Conservation (phyloP, 2,888 invertebrate genomes). For the Crossocerus cetratus region DNA sequence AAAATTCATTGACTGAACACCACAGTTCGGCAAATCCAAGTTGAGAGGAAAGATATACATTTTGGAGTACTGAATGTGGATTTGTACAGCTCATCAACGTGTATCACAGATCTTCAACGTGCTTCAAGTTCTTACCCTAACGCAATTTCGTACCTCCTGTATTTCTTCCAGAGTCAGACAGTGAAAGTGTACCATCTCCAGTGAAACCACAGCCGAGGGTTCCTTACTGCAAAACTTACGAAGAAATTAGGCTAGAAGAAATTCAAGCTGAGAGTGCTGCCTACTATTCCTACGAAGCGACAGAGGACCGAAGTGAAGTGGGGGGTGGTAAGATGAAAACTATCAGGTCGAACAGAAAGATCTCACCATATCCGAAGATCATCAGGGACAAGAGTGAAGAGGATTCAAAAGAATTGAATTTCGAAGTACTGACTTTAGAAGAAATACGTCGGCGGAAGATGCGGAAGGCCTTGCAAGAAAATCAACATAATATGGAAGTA, state of each 20-base stretch:
- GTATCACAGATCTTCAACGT: conserved; percentile 7
- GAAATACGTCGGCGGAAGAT: conserved; percentile 75
- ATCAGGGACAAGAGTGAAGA: conserved; percentile 15
- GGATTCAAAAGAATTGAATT: conserved; percentile 68
- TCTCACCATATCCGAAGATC: conserved; percentile 45
- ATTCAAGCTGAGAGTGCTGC: conserved; percentile 86
- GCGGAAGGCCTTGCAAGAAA: conserved; percentile 13
- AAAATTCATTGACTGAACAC: too few relatives aligned
- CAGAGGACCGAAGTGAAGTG: conserved; percentile 57
- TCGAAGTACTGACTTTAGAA: conserved; percentile 79
- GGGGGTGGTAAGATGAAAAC: conserved; percentile 68
- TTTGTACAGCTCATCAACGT: conserved; percentile 15
- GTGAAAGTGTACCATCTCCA: conserved; percentile 84
- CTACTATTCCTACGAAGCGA: conserved; percentile 82
- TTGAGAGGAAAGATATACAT: neutral
- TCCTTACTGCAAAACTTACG: conserved; percentile 80
- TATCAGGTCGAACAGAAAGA: conserved; percentile 39
- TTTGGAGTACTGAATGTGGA: conserved; percentile 7
- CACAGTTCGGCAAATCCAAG: neutral
- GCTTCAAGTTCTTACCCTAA: conserved; percentile 22
- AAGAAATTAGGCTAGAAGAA: conserved; percentile 83
- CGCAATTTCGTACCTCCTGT: conserved; percentile 40
- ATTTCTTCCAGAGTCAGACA: conserved; percentile 88
- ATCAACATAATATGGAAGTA: neutral
- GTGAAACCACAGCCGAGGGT: conserved; percentile 77